Evolutionary conservation across 2,797 vertebrate genomes (phyloP), one percentile per base, ranked within the genome.

Genomic region (Trematocara caparti): DNA sequence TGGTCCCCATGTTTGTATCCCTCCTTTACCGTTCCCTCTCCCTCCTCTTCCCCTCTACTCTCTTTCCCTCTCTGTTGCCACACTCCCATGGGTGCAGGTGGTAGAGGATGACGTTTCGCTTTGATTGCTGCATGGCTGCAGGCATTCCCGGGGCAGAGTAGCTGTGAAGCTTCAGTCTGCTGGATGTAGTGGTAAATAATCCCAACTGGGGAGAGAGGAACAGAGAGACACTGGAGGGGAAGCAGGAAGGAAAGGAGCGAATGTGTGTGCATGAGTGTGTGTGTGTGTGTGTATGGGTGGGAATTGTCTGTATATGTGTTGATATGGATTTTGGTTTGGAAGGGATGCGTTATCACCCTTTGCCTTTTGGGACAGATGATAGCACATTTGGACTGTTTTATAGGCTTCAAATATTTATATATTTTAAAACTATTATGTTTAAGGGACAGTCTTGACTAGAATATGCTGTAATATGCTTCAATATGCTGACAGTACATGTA

Each of bases 161-260:
- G 86, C 88, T 89, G 82, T 79, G 82, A 86, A 89, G 92, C 90
- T 94, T 93, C 91, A 92, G 92, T 89, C 86, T 92, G 90, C 91
- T 91, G 87, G 89, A 94, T 93, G 83, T 93, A 92, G 92, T 92
- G 92, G 95, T 95, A 96, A 96, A 96, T 95, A 96, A 95, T 96
- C 95, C 95, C 93, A 76, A 91, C 88, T 94, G 93, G 94, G 94
- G 91, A 95, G 80, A 86, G 78, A 91, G 86, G 86, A 93, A 91
- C 82, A 90, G 86, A 92, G 86, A 90, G 81, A 89, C 78, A 73
- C 86, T 86, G 78, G 79, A 88, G 84, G 87, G 75, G 77, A 85
- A 84, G 82, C 78, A 79, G 84, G 89, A 86, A 89, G 79, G 84
- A 84, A 91, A 79, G 36, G 53, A 30, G 69, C 83, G 57, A 73